Base-by-base conservation (phyloP, 2,113 vertebrate genomes). In the Cryptomyrus ogoouensis region DNA sequence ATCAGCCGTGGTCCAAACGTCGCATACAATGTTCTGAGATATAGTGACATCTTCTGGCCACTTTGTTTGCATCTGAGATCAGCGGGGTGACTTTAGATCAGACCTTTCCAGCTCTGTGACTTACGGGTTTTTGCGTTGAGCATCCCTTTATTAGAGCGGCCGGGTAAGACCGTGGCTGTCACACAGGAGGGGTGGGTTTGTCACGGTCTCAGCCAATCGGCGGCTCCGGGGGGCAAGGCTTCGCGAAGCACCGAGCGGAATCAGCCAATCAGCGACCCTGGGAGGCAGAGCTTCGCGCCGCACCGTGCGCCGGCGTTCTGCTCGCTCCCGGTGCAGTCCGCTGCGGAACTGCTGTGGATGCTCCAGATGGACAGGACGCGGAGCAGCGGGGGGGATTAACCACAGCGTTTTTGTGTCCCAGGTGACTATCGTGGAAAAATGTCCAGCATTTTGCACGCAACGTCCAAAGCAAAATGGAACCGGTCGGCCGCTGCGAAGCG, bases 361-460 rank as follows among this genome's bases (percentile, higher is more conserved):
- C 1, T 74, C 58, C 90, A n/a, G 91, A 96, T 95, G 95, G 94
- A 91, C 91, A 90, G 89, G 70, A 56, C 7, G 6, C 50, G 92
- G 91, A 83, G 84, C 13, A 87, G 86, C 70, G 44, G 46, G 84
- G 80, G 52, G 91, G 90, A 89, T 85, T 92, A 93, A 93, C 89
- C 70, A 44, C 50, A 39, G 21, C 27, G 21, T 56, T 50, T 9
- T n/a, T 83, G 83, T 44, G 46, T 70, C 83, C 70, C 27, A 3
- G 62, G n/a, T 27, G n/a, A 70, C 3, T 87, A n/a, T 46, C 31
- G 9, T 47, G 62, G 49, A 87, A 92, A 93, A 85, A 99, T 99
- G 98, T 96, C 95, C 94, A 96, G 95, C 89, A 96, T 97, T 93
- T 95, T 98, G 49, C 95, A 95, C 92, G 97, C 96, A 86, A 95